phyloP scores from a whole-genome alignment of 2,113 vertebrate species.

The Raja brachyura region DNA sequence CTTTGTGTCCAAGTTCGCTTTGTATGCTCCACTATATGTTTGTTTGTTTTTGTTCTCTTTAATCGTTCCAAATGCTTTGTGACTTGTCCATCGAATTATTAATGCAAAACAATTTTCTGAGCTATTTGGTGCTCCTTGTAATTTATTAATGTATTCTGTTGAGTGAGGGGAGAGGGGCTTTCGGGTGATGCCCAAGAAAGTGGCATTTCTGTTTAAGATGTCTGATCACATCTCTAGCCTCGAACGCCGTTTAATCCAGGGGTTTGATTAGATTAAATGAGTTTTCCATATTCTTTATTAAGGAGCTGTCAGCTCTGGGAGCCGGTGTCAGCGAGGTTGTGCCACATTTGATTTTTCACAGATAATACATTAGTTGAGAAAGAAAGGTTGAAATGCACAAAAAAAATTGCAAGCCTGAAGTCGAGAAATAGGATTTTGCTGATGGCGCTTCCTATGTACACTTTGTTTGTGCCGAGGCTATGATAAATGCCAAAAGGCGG shows the following conservation, averaged over 20 bases:
- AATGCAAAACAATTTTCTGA: conserved; percentile 34
- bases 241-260: conserved; percentile 9
- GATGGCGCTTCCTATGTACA: not conserved
- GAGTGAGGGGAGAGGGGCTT: not conserved
- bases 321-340: conserved; percentile 29
- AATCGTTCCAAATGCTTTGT: conserved; percentile 4
- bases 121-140: conserved; percentile 30
- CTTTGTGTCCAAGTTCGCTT: no score
- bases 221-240: not conserved
- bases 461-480: conserved; percentile 16
- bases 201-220: conserved; percentile 29
- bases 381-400: conserved; percentile 6
- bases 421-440: conserved; percentile 15
- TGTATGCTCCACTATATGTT: no score
- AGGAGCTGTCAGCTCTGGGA: conserved; percentile 33
- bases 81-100: conserved; percentile 19
- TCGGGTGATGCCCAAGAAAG: conserved; percentile 14
- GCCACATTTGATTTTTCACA: conserved; percentile 36
- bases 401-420: not conserved
- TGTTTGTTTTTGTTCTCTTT: not conserved
- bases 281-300: conserved; percentile 39
- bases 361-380: conserved; percentile 30
- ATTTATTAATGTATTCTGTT: conserved; percentile 12
- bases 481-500: conserved; percentile 27
- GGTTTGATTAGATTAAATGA: conserved; percentile 37